Percentiles rank a stretch among this genome's conserved stretches.
Evolutionary conservation across 1,140 invertebrate species (phyloP).

Genomic region (Drosophila arizonae): DNA sequence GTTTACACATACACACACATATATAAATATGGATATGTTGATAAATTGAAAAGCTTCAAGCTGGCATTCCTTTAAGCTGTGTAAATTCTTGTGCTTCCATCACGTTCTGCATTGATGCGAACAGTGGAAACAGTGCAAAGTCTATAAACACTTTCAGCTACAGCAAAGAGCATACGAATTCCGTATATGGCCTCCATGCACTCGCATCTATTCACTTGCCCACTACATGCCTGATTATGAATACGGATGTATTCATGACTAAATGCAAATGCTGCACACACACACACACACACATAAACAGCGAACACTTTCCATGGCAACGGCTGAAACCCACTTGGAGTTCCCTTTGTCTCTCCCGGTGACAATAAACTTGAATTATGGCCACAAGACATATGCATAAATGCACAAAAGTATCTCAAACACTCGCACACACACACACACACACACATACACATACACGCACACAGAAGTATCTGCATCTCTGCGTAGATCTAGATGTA

Average conservation of each 20-base stretch:
- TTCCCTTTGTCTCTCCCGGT: constrained; percentile 54
- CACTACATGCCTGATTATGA: background rate
- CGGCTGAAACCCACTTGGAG: constrained; percentile 27
- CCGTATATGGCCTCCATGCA: background rate
- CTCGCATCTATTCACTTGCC: constrained; percentile 3
- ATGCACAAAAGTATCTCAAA: constrained; percentile 22
- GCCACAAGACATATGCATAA: constrained; percentile 47
- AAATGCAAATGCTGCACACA: constrained; percentile 5
- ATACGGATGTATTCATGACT: constrained; percentile 6
- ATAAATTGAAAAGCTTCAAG: background rate
- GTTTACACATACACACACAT: too few species aligned
- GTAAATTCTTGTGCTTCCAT: background rate
- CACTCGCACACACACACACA: background rate
- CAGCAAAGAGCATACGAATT: background rate
- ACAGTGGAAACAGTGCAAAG: too few species aligned
- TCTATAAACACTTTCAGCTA: too few species aligned
- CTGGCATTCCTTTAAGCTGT: background rate
- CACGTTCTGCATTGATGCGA: too few species aligned
- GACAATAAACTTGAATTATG: constrained; percentile 75
- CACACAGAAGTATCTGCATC: constrained; percentile 1
- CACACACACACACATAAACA: background rate
- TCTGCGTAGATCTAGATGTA: constrained; percentile 10
- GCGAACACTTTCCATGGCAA: constrained; percentile 3
- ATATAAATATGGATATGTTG: background rate
- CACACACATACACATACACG: background rate